These are phyloP conservation scores for Anneissia japonica DNA, from an alignment of 35 echinoderm and acorn worm species.

Conservation along the genomic window DNA sequence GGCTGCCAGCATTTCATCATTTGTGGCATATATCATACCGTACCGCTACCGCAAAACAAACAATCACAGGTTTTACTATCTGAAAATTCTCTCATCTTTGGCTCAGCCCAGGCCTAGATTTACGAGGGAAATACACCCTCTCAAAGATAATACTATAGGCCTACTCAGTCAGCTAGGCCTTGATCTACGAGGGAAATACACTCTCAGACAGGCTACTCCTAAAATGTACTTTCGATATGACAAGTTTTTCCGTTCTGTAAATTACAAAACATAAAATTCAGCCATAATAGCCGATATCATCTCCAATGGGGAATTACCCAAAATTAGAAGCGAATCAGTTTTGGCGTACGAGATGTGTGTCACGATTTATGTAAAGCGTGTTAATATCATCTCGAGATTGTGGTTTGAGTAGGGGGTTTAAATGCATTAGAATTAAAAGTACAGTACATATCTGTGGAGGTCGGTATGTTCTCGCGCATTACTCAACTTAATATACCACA, in stretches of 20 bases:
- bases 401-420: not conserved
- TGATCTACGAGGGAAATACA: not conserved
- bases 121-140: too few relatives aligned
- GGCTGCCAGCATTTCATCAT: too few relatives aligned
- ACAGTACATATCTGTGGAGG: not conserved
- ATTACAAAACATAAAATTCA: not conserved
- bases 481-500: not conserved
- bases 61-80: too few relatives aligned
- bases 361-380: not conserved
- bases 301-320: not conserved
- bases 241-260: not conserved
- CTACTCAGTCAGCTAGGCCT: too few relatives aligned
- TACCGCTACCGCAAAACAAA: too few relatives aligned
- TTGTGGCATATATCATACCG: too few relatives aligned
- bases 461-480: not conserved
- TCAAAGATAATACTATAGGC: too few relatives aligned
- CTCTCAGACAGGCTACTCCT: not conserved
- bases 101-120: too few relatives aligned
- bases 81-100: too few relatives aligned
- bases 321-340: not conserved
- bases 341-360: not conserved
- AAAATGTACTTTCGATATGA: not conserved
- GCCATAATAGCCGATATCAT: not conserved
- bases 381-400: not conserved
- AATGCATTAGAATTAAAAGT: not conserved